Evolutionary conservation across 2,113 vertebrate species (phyloP).

Genomic region (Bos indicus): DNA sequence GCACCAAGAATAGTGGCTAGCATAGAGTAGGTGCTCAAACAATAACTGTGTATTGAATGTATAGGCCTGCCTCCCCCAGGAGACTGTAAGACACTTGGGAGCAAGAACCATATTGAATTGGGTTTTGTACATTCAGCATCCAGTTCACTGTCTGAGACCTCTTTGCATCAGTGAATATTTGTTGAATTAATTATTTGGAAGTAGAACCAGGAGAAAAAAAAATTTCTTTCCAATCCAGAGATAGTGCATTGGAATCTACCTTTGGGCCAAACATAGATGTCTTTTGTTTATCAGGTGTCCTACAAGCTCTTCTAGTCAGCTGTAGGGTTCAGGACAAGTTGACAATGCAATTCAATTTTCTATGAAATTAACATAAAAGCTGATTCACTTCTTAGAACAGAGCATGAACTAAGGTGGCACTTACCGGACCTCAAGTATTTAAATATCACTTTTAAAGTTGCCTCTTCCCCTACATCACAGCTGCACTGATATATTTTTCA

Average conservation of each 20-base stretch:
- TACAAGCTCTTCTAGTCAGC: not conserved
- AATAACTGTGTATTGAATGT: not conserved
- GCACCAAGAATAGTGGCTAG: not conserved
- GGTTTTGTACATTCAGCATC: not conserved
- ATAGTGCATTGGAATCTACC: not conserved
- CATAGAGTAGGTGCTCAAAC: not conserved
- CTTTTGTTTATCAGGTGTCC: not conserved
- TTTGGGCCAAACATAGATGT: not conserved
- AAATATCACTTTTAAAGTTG: not conserved
- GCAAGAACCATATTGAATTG: not conserved
- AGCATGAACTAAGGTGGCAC: not conserved
- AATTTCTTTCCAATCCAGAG: not conserved
- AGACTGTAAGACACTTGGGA: not conserved
- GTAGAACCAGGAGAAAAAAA: not conserved
- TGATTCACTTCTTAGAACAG: not conserved
- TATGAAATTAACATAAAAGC: not conserved
- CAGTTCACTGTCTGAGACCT: not conserved
- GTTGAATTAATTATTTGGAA: not conserved
- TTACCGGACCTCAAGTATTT: not conserved
- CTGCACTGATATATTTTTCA: not conserved
- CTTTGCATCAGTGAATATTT: not conserved
- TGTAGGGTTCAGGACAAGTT: not conserved
- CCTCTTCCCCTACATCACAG: not conserved
- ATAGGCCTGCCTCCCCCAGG: not conserved
- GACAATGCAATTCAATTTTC: not conserved